phyloP scores from a whole-genome alignment of 2,888 invertebrate genomes.

The Lissocephala sabroskyi region DNA sequence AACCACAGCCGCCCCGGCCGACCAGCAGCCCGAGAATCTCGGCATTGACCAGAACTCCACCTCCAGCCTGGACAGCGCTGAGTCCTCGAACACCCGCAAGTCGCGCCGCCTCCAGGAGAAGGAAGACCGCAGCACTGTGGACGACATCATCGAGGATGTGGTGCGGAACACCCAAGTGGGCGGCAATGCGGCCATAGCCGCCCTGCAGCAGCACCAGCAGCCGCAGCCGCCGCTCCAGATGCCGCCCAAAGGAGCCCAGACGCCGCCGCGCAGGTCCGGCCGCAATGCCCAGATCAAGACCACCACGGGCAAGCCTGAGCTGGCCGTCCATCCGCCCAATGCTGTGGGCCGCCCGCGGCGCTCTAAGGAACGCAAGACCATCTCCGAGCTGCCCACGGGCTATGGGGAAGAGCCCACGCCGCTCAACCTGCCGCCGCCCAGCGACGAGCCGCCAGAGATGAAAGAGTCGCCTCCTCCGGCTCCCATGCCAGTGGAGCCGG shows the following conservation, averaged over 20 bases:
- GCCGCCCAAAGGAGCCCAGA: slow-evolving; percentile 69
- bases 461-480: background rate
- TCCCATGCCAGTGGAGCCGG: slow-evolving; percentile 5
- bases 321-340: slow-evolving; percentile 32
- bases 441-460: too few species aligned
- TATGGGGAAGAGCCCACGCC: slow-evolving; percentile 63
- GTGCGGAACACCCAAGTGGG: slow-evolving; percentile 78
- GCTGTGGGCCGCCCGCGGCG: slow-evolving; percentile 75
- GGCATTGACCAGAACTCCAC: too few species aligned
- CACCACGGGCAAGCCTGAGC: slow-evolving; percentile 21
- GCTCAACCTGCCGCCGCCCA: background rate
- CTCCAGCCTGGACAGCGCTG: slow-evolving; percentile 32
- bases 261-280: slow-evolving; percentile 70
- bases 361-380: slow-evolving; percentile 78
- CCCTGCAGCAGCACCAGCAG: too few species aligned
- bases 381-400: slow-evolving; percentile 73
- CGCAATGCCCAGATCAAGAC: slow-evolving; percentile 71
- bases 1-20: slow-evolving; percentile 74
- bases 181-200: slow-evolving; percentile 8
- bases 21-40: background rate
- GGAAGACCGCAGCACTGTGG: slow-evolving; percentile 82
- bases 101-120: slow-evolving; percentile 86
- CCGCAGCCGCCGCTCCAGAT: too few species aligned
- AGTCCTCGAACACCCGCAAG: slow-evolving; percentile 80
- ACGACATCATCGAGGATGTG: slow-evolving; percentile 92